phyloP scores from a whole-genome alignment of 1,140 invertebrate species.

The Drosophila burlai region DNA sequence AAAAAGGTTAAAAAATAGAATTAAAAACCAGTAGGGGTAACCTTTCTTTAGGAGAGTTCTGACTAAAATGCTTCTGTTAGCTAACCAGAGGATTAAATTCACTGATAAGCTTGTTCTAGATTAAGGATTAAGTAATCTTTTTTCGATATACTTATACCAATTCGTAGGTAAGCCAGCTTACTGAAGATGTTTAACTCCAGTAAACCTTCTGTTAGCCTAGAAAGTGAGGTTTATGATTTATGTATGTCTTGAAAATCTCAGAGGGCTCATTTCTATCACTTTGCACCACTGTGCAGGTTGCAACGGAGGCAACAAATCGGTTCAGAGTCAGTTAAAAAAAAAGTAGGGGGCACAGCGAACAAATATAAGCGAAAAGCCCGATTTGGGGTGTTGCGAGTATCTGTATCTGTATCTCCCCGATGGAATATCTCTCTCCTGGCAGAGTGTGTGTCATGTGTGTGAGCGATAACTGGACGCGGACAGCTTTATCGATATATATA shows the following conservation, averaged over 20 bases:
- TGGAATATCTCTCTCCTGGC: constrained; percentile 25
- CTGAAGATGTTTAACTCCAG: background rate
- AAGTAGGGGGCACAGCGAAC: constrained; percentile 41
- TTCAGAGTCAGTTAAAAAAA: constrained; percentile 27
- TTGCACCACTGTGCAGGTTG: constrained; percentile 46
- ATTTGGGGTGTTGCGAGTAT: constrained; percentile 62
- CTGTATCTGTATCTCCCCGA: constrained; percentile 40
- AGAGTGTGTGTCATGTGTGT: constrained; percentile 5
- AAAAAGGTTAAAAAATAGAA: background rate
- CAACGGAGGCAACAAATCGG: constrained; percentile 31
- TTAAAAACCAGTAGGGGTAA: no score
- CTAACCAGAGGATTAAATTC: background rate
- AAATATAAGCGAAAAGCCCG: constrained; percentile 68
- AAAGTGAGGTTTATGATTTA: rapidly evolving
- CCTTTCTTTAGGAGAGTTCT: background rate
- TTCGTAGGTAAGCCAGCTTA: background rate
- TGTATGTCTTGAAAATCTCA: background rate
- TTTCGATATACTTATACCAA: rapidly evolving
- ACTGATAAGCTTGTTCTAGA: no score
- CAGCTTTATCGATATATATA: constrained; percentile 40
- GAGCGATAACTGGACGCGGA: constrained; percentile 41
- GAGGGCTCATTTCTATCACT: background rate
- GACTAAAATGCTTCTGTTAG: background rate
- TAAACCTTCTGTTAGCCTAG: background rate
- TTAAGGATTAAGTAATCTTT: background rate